Evolutionary conservation across 2,888 invertebrate genomes (phyloP), one percentile per base, ranked within the genome.

Genomic region (Fissipunctia ypsillon): DNA sequence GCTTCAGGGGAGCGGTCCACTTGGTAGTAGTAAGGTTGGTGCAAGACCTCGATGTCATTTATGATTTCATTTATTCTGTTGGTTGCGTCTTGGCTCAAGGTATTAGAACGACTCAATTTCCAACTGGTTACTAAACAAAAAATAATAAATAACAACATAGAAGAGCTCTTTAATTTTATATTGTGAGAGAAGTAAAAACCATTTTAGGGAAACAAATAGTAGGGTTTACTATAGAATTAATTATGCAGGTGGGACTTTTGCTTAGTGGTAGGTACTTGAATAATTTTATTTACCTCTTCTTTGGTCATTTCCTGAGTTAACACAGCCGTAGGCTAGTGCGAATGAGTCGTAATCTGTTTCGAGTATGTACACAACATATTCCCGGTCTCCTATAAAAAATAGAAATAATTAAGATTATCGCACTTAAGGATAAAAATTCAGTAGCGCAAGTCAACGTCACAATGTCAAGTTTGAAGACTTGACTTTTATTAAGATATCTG

Each of bases 251-350:
- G 14, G 10, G 25, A 38, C 3, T 73, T 22, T 43, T 25, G 0
- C 6, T 12, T 0, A 16, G 16, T 35, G 2, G 0, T 22, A 45
- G 2, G 0, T 22, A 45, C 2, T 50, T 14, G 5, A 10, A 61
- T 31, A 0, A 54, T 43, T 50, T 92, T 35, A 45, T 25, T 85
- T 88, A 96, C 96, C 91, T 86, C 92, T 89, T 83, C 95, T 94
- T 70, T 87, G 80, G 57, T 95, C 84, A 16, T 90, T 84, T 66
- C 93, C 93, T 50, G 95, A 89, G 84, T 97, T 94, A 1, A 88
- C 88, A 87, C 97, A 97, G 48, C 97, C 97, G 95, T 97, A 97
- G 2, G 97, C 96, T 0, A 97, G 95, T 7, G 97, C 93, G 81
- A 96, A 97, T 56, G 94, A 94, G 0, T 92, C 92, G 87, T 97